Base-by-base conservation (phyloP, 2,888 invertebrate genomes). In the Drosophila barbarae region DNA sequence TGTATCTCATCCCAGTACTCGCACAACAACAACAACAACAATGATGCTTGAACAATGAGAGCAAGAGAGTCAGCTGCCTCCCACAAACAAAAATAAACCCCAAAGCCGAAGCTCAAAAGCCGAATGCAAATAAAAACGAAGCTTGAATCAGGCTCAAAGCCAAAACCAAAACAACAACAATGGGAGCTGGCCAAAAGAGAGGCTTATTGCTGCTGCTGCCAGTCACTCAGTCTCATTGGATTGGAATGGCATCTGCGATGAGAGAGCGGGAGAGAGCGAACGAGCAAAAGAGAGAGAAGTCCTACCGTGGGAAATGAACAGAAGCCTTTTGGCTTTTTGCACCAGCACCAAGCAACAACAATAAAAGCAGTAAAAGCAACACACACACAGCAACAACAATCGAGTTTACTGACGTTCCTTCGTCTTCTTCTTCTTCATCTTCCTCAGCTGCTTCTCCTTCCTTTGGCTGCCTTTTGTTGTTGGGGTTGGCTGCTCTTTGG, bases 251-350 rank as follows among this genome's bases (percentile, higher is more conserved):
- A 81, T 82, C 82, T 82, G 72, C 75, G 21, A 26, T 32, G 32
- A 38, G 36, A 38, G 59, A 59, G 36, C 15, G 23, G 46, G 36
- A 35, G 44, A 59, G 44, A 36, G 30, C 18, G 59, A 60, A 36
- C 23, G 18, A 46, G 38, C 28, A 30, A 54, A n/a, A 44, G 41
- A 34, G 34, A 56, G 59, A 36, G 57, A 54, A 47, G 82, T 82
- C 77, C 83, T 78, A 88, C 87, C 88, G 88, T 88, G 88, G 88
- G 88, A 88, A 88, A 88, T 88, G 88, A 86, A 88, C 88, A 88
- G 88, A 88, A 88, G 88, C 86, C 72, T 84, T 79, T 71, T 65
- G 78, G 69, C 68, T 68, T 79, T 80, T 77, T 84, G 69, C 69
- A 80, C 59, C 76, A 26, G 71, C 76, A 82, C 76, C 81, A 79